Base-by-base conservation (phyloP, 2,888 invertebrate genomes). In the Zootermopsis nevadensis region DNA sequence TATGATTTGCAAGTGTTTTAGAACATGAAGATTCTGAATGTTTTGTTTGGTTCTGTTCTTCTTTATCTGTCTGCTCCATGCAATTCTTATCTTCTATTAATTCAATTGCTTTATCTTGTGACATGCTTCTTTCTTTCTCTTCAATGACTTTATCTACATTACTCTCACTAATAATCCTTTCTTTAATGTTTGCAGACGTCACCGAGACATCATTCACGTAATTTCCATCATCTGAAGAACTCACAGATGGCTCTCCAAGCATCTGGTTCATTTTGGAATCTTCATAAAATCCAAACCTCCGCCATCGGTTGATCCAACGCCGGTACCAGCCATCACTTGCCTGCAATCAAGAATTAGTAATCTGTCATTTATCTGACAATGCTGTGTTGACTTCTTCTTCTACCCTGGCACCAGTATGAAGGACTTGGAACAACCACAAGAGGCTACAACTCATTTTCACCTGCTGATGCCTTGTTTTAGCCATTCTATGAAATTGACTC, bases 241-340 rank as follows among this genome's bases (percentile, higher is more conserved):
- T 42, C 42, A 27, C 24, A 27, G 38, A 38, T 38, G 10, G 2
- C n/a, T 76, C 19, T 76, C 24, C 8, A 42, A n/a, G n/a, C n/a
- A 19, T 42, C 4, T 12, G 33, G n/a, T 24, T 42, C n/a, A 48
- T 12, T 76, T 77, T 77, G 10, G 42, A 33, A 15, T 24, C 22
- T 77, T 31, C 66, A 27, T 38, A 15, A 35, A 30, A 31, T 24
- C 69, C 30, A 3, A 42, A 67, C 48, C 72, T 79, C 30, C 76
- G 69, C 83, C 84, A 85, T n/a, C 84, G 60, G 22, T 66, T 77
- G 33, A 83, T 81, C 82, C 83, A 85, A 12, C 84, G 83, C n/a
- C 83, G 72, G 42, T 82, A 85, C 84, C 84, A 85, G 31, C 84
- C 84, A 82, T 85, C 84, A 48, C 83, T 83, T 35, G 84, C 84